Evolutionary conservation across 2,797 vertebrate species (phyloP), one percentile per base, ranked within the genome.

Genomic region (Catostomus latipinnis): DNA sequence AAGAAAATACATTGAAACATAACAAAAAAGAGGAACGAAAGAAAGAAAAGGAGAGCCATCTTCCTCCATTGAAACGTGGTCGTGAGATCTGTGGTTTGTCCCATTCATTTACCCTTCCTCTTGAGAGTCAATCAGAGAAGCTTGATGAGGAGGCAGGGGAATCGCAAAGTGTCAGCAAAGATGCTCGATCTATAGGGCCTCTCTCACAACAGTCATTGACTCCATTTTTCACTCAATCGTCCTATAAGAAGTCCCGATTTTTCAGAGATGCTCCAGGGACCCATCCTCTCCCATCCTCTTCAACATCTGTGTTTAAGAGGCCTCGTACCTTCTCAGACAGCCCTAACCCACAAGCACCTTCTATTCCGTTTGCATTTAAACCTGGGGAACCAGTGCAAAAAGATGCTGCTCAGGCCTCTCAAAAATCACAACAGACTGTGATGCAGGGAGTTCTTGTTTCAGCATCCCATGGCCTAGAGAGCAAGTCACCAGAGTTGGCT

Each of bases 201-300:
- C 71, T 71, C 60, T 66, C 83, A 43, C 14, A 85, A 49, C 69
- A 82, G 80, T 90, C 91, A 62, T 67, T 80, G 62, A 84, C 86
- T 11, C 81, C 89, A 56, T 67, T 86, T 71, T 88, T 89, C 8
- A 81, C 89, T 18, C 92, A 91, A 79, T 90, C 92, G 1, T 84
- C 92, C n/a, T 88, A 88, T 73, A 95, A 91, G 90, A 95, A 94
- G 86, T 93, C 92, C 76, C 88, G 90, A 10, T 90, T 93, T 62
- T 58, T 91, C 18, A 89, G 91, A 83, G 93, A 94, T 70, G 71
- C 90, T 48, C 85, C 34, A 34, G 34, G 34, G 34, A 4, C 34
- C 1, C 2, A 3, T 3, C 2, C 87, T 22, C 87, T 88, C n/a
- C 52, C 91, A 62, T 82, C 88, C 18, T 85, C 91, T 5, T 57